These are phyloP conservation scores for Plagiodera versicolora DNA, from an alignment of 2,888 invertebrate species.

Conservation along the genomic window DNA sequence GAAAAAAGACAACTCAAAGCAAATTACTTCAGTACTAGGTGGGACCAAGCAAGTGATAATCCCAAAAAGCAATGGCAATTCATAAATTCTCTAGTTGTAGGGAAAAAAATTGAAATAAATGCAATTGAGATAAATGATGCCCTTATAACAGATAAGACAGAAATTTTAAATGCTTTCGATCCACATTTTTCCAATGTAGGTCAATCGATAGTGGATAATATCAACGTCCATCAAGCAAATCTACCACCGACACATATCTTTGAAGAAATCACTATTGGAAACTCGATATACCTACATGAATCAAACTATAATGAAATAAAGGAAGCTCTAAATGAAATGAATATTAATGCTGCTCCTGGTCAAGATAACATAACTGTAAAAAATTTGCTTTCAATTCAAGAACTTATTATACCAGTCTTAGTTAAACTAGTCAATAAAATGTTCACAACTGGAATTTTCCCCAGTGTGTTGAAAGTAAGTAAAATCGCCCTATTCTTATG, in stretches of 20 bases:
- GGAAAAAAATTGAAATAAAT: not conserved
- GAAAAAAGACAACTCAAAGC: constrained; percentile 12
- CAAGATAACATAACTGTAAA: not conserved
- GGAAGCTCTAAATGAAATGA: constrained; percentile 5
- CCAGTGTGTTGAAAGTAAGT: not conserved
- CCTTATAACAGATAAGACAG: not conserved
- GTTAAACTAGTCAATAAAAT: not conserved
- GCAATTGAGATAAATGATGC: not conserved
- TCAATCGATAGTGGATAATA: constrained; percentile 2
- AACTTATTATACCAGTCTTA: not conserved
- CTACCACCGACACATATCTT: not conserved
- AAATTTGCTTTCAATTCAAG: not conserved
- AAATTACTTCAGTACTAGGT: not conserved
- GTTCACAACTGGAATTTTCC: not conserved
- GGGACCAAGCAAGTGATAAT: too few species aligned
- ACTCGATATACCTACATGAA: not conserved
- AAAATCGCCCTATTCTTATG: not conserved
- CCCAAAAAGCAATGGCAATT: constrained; percentile 3
- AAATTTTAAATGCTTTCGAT: not conserved
- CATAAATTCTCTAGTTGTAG: constrained; percentile 6
- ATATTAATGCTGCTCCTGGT: not conserved
- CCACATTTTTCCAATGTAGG: constrained; percentile 1
- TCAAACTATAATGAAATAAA: not conserved
- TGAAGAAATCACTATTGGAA: not conserved
- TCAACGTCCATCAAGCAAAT: not conserved